A percentile compares a stretch with the other conserved stretches of the same genome.
phyloP scores from a whole-genome alignment of 2,888 invertebrate genomes.

The Micoletzkya japonica region DNA sequence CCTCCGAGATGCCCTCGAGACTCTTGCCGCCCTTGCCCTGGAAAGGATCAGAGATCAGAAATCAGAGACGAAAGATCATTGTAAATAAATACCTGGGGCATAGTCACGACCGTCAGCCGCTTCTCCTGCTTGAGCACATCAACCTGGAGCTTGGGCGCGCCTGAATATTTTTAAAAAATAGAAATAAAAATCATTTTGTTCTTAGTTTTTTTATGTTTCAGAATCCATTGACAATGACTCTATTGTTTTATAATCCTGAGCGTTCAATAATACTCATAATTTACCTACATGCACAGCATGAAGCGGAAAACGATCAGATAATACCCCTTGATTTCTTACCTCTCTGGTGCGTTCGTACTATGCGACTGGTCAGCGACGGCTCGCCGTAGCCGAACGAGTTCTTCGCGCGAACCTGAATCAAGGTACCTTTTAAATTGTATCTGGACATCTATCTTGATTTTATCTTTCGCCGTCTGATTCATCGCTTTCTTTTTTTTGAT shows the following conservation, averaged over 20 bases:
- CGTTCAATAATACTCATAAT: too few relatives aligned
- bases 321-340: constrained; percentile 33
- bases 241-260: too few relatives aligned
- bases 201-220: too few relatives aligned
- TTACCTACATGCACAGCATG: too few relatives aligned
- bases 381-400: constrained; percentile 93
- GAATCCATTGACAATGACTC: too few relatives aligned
- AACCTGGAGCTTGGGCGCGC: constrained; percentile 77
- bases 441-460: background rate
- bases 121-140: constrained; percentile 52
- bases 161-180: constrained; percentile 49
- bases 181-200: constrained; percentile 13
- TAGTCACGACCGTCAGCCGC: constrained; percentile 42
- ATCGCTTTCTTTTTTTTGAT: too few relatives aligned
- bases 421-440: background rate
- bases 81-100: constrained; percentile 34
- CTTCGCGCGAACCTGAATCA: constrained; percentile 82
- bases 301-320: constrained; percentile 21
- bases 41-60: background rate
- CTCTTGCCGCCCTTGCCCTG: constrained; percentile 33
- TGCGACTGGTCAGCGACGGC: constrained; percentile 75
- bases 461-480: too few relatives aligned
- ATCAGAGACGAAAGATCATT: background rate
- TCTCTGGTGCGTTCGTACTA: constrained; percentile 62
- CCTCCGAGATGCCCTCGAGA: constrained; percentile 45